Base-by-base conservation (phyloP, 1,140 invertebrate genomes). In the Aradophagus sp. region DNA sequence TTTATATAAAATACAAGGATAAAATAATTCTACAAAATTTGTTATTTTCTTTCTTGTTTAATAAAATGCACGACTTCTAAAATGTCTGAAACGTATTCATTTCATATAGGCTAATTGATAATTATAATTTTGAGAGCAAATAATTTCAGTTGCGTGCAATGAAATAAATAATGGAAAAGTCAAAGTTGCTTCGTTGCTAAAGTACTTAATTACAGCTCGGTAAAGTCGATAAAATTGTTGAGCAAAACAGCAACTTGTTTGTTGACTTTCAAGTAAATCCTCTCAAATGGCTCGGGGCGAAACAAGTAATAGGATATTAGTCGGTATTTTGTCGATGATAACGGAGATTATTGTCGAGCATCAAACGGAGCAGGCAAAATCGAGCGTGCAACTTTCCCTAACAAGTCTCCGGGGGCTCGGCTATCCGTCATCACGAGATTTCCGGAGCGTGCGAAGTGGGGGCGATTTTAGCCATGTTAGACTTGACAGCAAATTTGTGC, bases 341-440 rank as follows among this genome's bases (percentile, higher is more conserved):
- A 73, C 63, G 52, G 31, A 35, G 70, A 67, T 73, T 73, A 73
- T 67, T 67, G 44, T 58, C 31, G 42, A 52, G 58, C 26, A 73
- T 73, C 34, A 67, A 72, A 62, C 29, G 42, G 27, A 72, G 61
- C 61, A 50, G 27, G 55, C 42, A 56, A 44, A 62, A 69, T 62
- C 42, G 29, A 62, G 56, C 61, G 50, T 50, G 52, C 48, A 67
- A 58, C 23, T 67, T 72, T 66, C 32, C 52, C 56, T 72, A 72
- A 72, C 62, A 72, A 72, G 69, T 66, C 69, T 72, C 69, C 3
- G 27, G 69, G 62, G 69, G 42, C 36, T 63, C 31, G 36, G 10
- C 61, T 50, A 69, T 65, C 63, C 63, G 42, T 74, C 59, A 58
- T 72, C 61, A 66, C 42, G 61, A 61, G 68, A 66, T 72, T 72